Base-by-base conservation (phyloP, 1,140 invertebrate species). In the Achatina immaculata region DNA sequence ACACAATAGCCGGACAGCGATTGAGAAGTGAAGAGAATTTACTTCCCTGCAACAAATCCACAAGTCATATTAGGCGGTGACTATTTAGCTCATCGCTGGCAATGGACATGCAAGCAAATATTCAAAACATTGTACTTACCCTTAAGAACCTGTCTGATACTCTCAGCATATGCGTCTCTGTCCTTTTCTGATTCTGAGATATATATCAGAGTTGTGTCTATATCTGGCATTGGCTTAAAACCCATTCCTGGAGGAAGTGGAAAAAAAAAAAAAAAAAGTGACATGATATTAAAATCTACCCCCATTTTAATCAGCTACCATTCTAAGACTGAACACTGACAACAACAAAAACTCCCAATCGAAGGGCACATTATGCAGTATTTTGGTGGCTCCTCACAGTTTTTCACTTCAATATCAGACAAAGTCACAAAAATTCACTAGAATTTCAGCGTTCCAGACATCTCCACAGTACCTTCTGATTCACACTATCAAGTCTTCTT, bases 161-260 rank as follows among this genome's bases (percentile, higher is more conserved):
- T 84, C 58, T 90, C 83, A 0, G 86, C 85, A 78, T 88, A 88
- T 24, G 81, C 74, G 28, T 86, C 85, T 72, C 88, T 87, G 28
- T 84, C 85, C 31, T 86, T 83, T 2, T 85, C 79, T 42, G 87
- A 69, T 11, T 85, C 84, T 45, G 86, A 83, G 93, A 97, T 98
- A 95, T 96, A 96, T 89, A 99, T 96, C 78, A 99, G 93, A 69
- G 97, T 98, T 89, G 96, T 97, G 90, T 97, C 96, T 86, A 97
- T 95, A 91, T 97, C 96, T 51, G 97, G 97, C 94, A 96, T 96
- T 74, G 97, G 97, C 87, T 97, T 93, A 93, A 98, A 98, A 84
- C 97, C 97, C 87, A 98, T 93, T 58, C 88, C 89, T 90, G 85
- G 16, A n/a, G n/a, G n/a, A n/a, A n/a, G n/a, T n/a, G n/a, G n/a